phyloP scores from a whole-genome alignment of 2,888 invertebrate species.

The Yponomeuta cagnagella region DNA sequence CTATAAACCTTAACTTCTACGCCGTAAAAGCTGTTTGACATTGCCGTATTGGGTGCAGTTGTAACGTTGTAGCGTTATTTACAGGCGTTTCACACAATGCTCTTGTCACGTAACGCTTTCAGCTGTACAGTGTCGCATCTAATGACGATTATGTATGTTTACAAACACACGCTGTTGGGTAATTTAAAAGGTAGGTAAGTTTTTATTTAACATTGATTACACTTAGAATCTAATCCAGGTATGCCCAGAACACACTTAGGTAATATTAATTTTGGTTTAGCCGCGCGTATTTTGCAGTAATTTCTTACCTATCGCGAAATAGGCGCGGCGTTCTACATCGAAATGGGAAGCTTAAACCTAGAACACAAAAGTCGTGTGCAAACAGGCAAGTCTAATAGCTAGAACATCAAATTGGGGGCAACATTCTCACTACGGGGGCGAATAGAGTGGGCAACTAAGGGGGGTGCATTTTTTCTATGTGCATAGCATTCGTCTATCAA shows the following conservation, averaged over 20 bases:
- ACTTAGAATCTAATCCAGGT: not conserved
- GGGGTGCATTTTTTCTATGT: conserved; percentile 9
- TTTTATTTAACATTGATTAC: conserved; percentile 2
- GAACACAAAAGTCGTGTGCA: not conserved
- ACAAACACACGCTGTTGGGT: not conserved
- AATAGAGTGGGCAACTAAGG: not conserved
- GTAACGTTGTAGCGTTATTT: not conserved
- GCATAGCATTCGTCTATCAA: conserved; percentile 3
- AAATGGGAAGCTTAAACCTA: not conserved
- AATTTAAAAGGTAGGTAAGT: not conserved
- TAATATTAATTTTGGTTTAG: not conserved
- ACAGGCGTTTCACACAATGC: not conserved
- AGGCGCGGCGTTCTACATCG: not conserved
- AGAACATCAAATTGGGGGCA: conserved; percentile 7
- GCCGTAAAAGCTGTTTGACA: not conserved
- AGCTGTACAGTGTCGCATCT: not conserved
- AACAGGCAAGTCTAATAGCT: conserved; percentile 9
- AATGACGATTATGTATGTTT: not conserved
- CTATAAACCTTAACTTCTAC: not conserved
- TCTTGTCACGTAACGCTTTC: conserved; percentile 3
- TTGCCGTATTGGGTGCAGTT: not conserved
- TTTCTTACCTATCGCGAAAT: not conserved
- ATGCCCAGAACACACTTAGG: not conserved
- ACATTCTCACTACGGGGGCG: conserved; percentile 4
- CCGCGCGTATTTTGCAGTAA: not conserved